Evolutionary conservation across 2,888 invertebrate genomes (phyloP).

Genomic region (Euplagia quadripunctaria): DNA sequence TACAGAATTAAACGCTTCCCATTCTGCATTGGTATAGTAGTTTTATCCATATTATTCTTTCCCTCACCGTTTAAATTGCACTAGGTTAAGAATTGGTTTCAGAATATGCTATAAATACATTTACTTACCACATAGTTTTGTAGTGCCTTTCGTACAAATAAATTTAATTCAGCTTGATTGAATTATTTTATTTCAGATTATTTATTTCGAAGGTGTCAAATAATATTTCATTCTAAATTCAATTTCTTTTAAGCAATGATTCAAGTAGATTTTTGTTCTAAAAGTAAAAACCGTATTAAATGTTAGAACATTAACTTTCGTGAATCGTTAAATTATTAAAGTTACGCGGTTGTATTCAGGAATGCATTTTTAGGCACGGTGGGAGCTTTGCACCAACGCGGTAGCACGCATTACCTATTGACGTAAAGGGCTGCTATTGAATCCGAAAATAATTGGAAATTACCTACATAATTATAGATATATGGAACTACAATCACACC

Average conservation of each 20-base stretch:
- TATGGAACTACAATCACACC: too few relatives aligned
- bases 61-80: constrained; percentile 46
- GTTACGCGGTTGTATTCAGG: neutral
- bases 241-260: too few relatives aligned
- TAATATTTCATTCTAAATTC: neutral
- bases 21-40: too few relatives aligned
- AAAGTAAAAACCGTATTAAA: neutral
- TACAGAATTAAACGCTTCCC: too few relatives aligned
- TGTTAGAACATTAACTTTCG: neutral
- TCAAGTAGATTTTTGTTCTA: neutral
- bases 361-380: neutral
- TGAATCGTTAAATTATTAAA: neutral
- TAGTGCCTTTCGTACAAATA: constrained; percentile 55
- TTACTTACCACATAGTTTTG: constrained; percentile 56
- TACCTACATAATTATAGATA: too few relatives aligned
- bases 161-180: constrained; percentile 51
- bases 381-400: too few relatives aligned
- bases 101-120: constrained; percentile 61
- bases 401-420: too few relatives aligned
- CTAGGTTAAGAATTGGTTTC: constrained; percentile 66
- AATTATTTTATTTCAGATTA: neutral
- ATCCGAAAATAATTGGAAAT: too few relatives aligned
- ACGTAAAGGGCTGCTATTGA: too few relatives aligned
- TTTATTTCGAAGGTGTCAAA: neutral
- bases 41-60: constrained; percentile 56